Conservation (phyloP, 1,140 invertebrate species). For the Drosophila leontia region DNA sequence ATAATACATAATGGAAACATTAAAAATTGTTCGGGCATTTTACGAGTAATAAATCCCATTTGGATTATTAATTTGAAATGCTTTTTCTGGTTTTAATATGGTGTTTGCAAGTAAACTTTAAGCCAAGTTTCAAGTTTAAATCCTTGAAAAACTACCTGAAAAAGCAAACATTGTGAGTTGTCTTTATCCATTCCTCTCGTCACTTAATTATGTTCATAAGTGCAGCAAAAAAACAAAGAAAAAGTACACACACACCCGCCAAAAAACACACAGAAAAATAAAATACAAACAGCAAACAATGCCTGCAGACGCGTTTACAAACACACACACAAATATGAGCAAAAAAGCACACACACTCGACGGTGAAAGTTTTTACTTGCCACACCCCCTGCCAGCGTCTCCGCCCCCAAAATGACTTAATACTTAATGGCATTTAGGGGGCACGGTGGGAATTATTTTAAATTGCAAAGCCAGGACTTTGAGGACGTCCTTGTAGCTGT, state of each 20-base stretch:
- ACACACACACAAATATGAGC: slow-evolving; percentile 35
- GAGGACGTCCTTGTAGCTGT: slow-evolving; percentile 39
- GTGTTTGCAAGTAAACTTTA: background rate
- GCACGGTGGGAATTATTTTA: slow-evolving; percentile 75
- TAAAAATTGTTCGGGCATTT: background rate
- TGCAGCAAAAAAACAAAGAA: slow-evolving; percentile 44
- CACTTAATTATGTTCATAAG: slow-evolving; percentile 76
- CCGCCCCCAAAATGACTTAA: slow-evolving; percentile 68
- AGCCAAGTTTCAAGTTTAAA: background rate
- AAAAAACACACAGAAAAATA: slow-evolving; percentile 1
- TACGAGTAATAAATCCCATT: background rate
- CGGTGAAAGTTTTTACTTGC: slow-evolving; percentile 48
- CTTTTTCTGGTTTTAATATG: background rate
- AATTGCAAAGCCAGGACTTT: slow-evolving; percentile 63
- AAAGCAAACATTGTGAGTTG: slow-evolving; percentile 13
- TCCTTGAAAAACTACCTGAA: background rate
- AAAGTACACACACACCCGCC: background rate
- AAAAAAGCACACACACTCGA: slow-evolving; percentile 15
- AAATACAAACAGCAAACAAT: slow-evolving; percentile 52
- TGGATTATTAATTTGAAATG: background rate
- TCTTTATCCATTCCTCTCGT: slow-evolving; percentile 17
- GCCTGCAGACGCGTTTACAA: slow-evolving; percentile 22
- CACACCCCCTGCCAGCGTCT: slow-evolving; percentile 12
- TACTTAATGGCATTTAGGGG: slow-evolving; percentile 78
- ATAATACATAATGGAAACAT: background rate